phyloP scores from a whole-genome alignment of 2,113 vertebrate genomes.

The Astatoreochromis straeleni region DNA sequence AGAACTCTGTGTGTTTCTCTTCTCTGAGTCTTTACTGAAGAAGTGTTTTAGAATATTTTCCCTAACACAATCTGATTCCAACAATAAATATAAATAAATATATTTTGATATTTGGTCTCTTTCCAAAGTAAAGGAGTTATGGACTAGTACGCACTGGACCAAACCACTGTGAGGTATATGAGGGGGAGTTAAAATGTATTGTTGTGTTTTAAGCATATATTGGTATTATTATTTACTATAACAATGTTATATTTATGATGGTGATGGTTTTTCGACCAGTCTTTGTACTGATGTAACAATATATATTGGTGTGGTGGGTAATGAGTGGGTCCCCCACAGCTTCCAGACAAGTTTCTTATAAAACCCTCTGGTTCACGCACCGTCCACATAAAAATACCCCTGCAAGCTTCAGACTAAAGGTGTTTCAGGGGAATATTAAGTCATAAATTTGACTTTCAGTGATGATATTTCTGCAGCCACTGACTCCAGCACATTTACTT shows the following conservation, averaged over 20 bases:
- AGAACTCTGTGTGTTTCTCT: too few relatives aligned
- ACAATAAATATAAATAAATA: neutral
- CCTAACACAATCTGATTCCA: neutral
- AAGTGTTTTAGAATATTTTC: too few relatives aligned
- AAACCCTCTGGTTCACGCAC: neutral
- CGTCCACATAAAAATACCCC: neutral
- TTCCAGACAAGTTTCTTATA: neutral
- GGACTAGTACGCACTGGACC: rapidly evolving
- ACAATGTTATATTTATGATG: neutral
- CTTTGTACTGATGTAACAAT: neutral
- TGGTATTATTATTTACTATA: neutral
- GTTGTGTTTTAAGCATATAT: neutral
- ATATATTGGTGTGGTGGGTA: neutral
- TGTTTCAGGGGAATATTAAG: neutral
- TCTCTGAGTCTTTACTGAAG: too few relatives aligned
- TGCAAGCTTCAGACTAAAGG: neutral
- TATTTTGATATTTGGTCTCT: neutral
- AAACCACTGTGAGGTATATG: neutral
- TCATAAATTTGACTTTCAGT: neutral
- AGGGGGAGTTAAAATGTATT: neutral
- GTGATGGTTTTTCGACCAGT: neutral
- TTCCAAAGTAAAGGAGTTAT: neutral
- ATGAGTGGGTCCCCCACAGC: neutral
- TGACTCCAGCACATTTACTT: neutral
- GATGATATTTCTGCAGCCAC: neutral